Evolutionary conservation across 92 coral and sea anemone genomes (phyloP), one percentile per base, ranked within the genome.

Genomic region (Bergia sp.): DNA sequence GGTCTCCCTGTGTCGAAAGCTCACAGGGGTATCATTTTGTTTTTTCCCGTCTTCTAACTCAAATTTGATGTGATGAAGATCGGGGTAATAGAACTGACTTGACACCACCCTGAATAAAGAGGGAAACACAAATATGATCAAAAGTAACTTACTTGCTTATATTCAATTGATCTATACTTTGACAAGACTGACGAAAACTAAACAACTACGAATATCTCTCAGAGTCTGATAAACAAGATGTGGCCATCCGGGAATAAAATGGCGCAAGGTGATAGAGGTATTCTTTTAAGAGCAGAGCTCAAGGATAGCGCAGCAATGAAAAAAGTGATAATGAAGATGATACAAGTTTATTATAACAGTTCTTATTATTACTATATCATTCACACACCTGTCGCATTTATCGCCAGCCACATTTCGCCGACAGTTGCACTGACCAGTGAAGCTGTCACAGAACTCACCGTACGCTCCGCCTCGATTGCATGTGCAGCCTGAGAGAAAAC

Each of bases 391-490:
- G 91, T 91, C 85, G 76, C 99, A 97, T 71, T 88, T 87, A 39
- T 75, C 88, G 40, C 99, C 99, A 10, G 77, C 97, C 12, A 97
- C 85, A 42, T 95, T 95, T 8, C 88, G 93, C 12, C 91, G 85
- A 73, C 99, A 97, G 55, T 94, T 57, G 81, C 99, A 97, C 76
- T 80, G 91, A 37, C 96, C 98, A 7, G 94, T 91, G 76, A 72
- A 43, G 38, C 50, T 80, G 80, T 97, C 93, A 88, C 99, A 97
- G 67, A 87, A 75, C 50, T 61, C 82, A 44, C 93, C 91, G 57
- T 82, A 88, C 67, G 98, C 94, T 7, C 96, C 98, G 5, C 99
- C 99, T 9, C 67, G 88, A 53, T 97, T 92, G 91, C 99, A 97
- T 10, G 92, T 86, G 80, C 99, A 97, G 44, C 94, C 99, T 97